Evolutionary conservation across 2,113 vertebrate genomes (phyloP).

Genomic region (Rhagologus leucostigma): DNA sequence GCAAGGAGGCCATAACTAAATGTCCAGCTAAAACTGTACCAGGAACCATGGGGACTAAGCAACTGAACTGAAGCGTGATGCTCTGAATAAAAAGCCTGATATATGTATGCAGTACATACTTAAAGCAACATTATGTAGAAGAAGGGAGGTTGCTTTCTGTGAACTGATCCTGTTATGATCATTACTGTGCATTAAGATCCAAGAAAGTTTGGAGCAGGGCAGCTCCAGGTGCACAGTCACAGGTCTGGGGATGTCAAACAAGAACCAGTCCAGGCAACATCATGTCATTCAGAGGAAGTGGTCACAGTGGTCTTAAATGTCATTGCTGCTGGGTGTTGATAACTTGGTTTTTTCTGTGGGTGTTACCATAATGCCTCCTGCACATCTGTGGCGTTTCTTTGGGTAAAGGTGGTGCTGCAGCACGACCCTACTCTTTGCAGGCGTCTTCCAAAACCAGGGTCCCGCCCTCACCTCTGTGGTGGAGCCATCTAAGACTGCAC

Average conservation of each 20-base stretch:
- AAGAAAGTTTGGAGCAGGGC: neutral
- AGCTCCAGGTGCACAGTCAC: neutral
- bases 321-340: neutral
- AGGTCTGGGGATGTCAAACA: neutral
- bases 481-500: neutral
- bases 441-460: neutral
- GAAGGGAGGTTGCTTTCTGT: neutral
- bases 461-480: accelerated
- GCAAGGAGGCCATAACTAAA: neutral
- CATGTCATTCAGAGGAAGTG: neutral
- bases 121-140: neutral
- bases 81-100: neutral
- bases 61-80: neutral
- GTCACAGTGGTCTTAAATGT: neutral
- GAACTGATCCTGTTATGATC: neutral
- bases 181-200: neutral
- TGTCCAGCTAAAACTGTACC: neutral
- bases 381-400: neutral
- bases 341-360: neutral
- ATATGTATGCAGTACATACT: neutral
- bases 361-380: neutral
- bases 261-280: neutral
- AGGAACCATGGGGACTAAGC: neutral
- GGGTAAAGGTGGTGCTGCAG: neutral
- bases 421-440: neutral